A percentile compares a stretch with the other conserved stretches of the same genome.
phyloP scores from a whole-genome alignment of 2,888 invertebrate species.

The Drosophila kanekoi region DNA sequence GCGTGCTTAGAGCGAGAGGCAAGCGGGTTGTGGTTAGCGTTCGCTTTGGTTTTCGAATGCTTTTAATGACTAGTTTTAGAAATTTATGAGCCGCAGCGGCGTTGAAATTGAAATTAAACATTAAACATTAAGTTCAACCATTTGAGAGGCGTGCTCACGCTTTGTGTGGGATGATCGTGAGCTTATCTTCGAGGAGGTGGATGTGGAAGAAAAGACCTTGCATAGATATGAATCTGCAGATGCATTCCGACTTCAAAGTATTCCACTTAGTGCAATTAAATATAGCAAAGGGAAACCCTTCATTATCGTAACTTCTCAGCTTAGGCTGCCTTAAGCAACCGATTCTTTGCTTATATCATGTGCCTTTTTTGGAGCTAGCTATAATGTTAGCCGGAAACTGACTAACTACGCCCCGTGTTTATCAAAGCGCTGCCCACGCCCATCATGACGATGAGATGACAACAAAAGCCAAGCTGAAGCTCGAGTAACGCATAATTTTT shows the following conservation, averaged over 20 bases:
- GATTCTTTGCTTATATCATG: conserved; percentile 7
- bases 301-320: conserved; percentile 2
- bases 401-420: conserved; percentile 48
- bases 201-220: not conserved
- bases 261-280: not conserved
- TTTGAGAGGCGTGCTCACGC: conserved; percentile 46
- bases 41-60: conserved; percentile 49
- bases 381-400: conserved; percentile 50
- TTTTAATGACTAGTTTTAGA: conserved; percentile 70
- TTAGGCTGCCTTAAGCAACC: not conserved
- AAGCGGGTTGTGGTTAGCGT: not conserved
- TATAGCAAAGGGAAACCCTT: not conserved
- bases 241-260: not conserved
- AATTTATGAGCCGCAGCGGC: conserved; percentile 72
- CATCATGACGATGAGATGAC: conserved; percentile 37
- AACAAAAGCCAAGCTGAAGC: conserved; percentile 24
- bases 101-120: conserved; percentile 71
- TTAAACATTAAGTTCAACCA: conserved; percentile 56
- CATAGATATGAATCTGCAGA: too few relatives aligned
- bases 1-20: not conserved
- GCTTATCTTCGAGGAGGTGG: conserved; percentile 18
- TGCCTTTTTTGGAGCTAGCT: conserved; percentile 11
- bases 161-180: conserved; percentile 24
- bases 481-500: conserved; percentile 49
- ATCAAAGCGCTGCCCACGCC: conserved; percentile 50